Evolutionary conservation across 2,797 vertebrate genomes (phyloP).

Genomic region (Choloepus didactylus): DNA sequence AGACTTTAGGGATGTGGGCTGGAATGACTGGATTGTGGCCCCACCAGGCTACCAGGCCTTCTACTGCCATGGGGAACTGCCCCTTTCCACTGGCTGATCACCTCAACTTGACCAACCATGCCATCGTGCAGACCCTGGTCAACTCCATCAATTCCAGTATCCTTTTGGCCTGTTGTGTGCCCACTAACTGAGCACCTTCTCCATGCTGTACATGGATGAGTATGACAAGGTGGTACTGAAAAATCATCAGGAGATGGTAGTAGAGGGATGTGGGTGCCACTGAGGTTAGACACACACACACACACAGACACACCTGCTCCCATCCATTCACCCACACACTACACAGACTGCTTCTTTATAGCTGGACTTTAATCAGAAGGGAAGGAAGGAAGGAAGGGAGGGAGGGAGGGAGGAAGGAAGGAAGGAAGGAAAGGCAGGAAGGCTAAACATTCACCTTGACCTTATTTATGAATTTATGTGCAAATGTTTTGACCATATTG

Average conservation of each 20-base stretch:
- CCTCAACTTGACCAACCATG: constrained; percentile 99
- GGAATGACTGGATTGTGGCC: constrained; percentile 99
- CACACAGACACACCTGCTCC: constrained; percentile 55
- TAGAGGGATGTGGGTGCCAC: constrained; percentile 99
- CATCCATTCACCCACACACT: constrained; percentile 69
- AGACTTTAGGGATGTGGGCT: constrained; percentile 99
- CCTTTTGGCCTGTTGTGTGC: constrained; percentile 99
- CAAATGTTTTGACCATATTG: constrained; percentile 99
- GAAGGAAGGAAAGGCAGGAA: constrained; percentile 44
- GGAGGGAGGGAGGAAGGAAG: too few species aligned
- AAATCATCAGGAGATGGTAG: constrained; percentile 99
- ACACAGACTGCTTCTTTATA: constrained; percentile 84
- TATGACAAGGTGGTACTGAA: constrained; percentile 99
- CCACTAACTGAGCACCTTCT: constrained; percentile 99
- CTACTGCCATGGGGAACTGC: constrained; percentile 98
- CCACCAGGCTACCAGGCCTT: constrained; percentile 99
- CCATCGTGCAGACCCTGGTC: constrained; percentile 99
- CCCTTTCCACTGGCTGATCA: constrained; percentile 99
- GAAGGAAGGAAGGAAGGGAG: too few species aligned
- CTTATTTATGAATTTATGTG: constrained; percentile 99
- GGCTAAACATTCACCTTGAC: constrained; percentile 91
- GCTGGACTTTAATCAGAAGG: constrained; percentile 86
- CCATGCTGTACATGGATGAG: constrained; percentile 99
- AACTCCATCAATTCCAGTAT: constrained; percentile 99
- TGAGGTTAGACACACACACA: constrained; percentile 84